A percentile compares a stretch with the other conserved stretches of the same genome.
Evolutionary conservation across 2,888 invertebrate genomes (phyloP).

Genomic region (Ellobium chinense): DNA sequence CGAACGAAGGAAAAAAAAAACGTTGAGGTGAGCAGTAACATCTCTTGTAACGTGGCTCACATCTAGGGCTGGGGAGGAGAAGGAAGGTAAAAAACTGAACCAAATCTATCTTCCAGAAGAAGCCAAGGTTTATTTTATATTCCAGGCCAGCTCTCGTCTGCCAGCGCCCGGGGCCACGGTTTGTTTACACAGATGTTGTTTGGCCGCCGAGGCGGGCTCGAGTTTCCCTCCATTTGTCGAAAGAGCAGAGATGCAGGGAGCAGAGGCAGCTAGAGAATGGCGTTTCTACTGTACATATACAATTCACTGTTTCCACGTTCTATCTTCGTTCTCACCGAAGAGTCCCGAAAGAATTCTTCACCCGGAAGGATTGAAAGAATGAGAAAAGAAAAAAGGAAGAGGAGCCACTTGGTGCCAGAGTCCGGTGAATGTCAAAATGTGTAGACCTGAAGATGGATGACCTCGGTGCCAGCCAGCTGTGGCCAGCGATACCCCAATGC

Average conservation of each 20-base stretch:
- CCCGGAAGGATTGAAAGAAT: too few relatives aligned
- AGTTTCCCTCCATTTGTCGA: constrained; percentile 21
- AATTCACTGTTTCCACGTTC: background rate
- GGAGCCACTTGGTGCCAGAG: too few relatives aligned
- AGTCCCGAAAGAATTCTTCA: too few relatives aligned
- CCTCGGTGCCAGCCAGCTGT: too few relatives aligned
- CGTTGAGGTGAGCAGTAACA: background rate
- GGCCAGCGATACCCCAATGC: too few relatives aligned
- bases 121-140: constrained; percentile 34
- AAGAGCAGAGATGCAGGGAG: constrained; percentile 17
- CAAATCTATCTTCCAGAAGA: constrained; percentile 22
- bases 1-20: background rate
- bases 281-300: background rate
- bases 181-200: constrained; percentile 35
- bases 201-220: constrained; percentile 11
- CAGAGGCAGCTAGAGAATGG: constrained; percentile 7
- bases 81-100: background rate
- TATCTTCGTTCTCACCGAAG: too few relatives aligned
- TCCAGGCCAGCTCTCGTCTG: constrained; percentile 10
- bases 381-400: too few relatives aligned
- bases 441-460: too few relatives aligned
- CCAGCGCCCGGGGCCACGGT: constrained; percentile 3
- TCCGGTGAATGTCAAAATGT: too few relatives aligned
- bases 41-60: background rate
- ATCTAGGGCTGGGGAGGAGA: background rate